phyloP scores from a whole-genome alignment of 2,888 invertebrate genomes.

The Amaurobius ferox region DNA sequence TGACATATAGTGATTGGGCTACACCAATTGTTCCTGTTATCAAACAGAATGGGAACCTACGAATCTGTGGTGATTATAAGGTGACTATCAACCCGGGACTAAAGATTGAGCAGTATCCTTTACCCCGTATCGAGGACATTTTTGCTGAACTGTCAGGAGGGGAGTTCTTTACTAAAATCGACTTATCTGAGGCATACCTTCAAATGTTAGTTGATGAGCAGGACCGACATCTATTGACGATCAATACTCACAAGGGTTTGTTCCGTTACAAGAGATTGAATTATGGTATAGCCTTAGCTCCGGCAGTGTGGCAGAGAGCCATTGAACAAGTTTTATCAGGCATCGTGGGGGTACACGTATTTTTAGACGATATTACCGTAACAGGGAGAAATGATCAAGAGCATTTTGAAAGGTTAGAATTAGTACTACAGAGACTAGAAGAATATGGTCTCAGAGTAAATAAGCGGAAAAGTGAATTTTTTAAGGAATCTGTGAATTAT shows the following conservation, averaged over 20 bases:
- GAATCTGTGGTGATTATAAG: too few relatives aligned
- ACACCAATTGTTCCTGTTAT: too few relatives aligned
- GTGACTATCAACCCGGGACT: too few relatives aligned
- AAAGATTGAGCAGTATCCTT: too few relatives aligned
- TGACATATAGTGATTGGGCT: too few relatives aligned
- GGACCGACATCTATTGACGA: slow-evolving; percentile 75
- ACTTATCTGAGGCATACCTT: slow-evolving; percentile 76
- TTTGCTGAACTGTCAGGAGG: slow-evolving; percentile 75
- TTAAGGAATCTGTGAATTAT: slow-evolving; percentile 48
- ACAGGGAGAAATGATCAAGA: slow-evolving; percentile 19
- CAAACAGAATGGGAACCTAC: too few relatives aligned
- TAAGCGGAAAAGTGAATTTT: slow-evolving; percentile 70
- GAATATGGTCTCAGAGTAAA: slow-evolving; percentile 21
- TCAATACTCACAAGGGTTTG: slow-evolving; percentile 77
- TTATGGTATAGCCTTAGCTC: slow-evolving; percentile 76
- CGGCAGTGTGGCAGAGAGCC: slow-evolving; percentile 75
- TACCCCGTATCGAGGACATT: slow-evolving; percentile 76
- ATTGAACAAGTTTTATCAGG: slow-evolving; percentile 27
- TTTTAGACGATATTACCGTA: slow-evolving; percentile 23
- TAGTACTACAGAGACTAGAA: not conserved
- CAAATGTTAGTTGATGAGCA: slow-evolving; percentile 76
- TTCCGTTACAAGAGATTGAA: slow-evolving; percentile 75
- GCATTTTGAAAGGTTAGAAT: slow-evolving; percentile 31
- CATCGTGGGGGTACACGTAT: slow-evolving; percentile 29
- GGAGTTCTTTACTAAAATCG: slow-evolving; percentile 74